A percentile compares a stretch with the other conserved stretches of the same genome.
phyloP scores from a whole-genome alignment of 2,797 vertebrate species.

The Bradypodion pumilum region DNA sequence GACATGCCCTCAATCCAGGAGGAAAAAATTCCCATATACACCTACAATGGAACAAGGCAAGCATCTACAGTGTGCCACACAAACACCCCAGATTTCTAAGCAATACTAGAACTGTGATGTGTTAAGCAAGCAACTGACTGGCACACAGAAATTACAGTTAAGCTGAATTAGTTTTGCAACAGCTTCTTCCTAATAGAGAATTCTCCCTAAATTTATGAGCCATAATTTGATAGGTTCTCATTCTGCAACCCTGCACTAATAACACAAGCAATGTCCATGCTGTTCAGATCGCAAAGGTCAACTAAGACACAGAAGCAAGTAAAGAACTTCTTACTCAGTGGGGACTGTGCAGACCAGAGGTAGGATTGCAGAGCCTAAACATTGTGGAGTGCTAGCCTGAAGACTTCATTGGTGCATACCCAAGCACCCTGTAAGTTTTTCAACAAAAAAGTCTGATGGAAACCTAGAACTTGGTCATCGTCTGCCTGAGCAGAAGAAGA shows the following conservation, averaged over 20 bases:
- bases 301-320: slow-evolving; percentile 26
- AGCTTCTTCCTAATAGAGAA: slow-evolving; percentile 34
- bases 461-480: slow-evolving; percentile 81
- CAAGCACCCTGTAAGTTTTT: slow-evolving; percentile 77
- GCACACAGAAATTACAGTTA: not conserved
- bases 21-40: not conserved
- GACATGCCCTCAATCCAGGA: not conserved
- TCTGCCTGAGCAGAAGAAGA: slow-evolving; percentile 76
- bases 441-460: slow-evolving; percentile 83
- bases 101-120: not conserved
- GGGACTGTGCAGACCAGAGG: slow-evolving; percentile 61
- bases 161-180: slow-evolving; percentile 38
- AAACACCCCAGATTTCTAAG: slow-evolving; percentile 24
- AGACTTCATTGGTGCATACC: slow-evolving; percentile 83
- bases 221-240: not conserved
- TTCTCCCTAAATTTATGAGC: not conserved
- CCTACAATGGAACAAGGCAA: not conserved
- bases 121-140: slow-evolving; percentile 15
- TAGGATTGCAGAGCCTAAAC: slow-evolving; percentile 65
- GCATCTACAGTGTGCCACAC: slow-evolving; percentile 44
- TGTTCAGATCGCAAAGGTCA: slow-evolving; percentile 33
- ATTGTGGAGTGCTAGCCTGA: slow-evolving; percentile 83
- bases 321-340: slow-evolving; percentile 71
- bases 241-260: slow-evolving; percentile 7
- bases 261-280: slow-evolving; percentile 58